phyloP scores from a whole-genome alignment of 1,140 invertebrate genomes.

The Macrotrachela quadricornifera region DNA sequence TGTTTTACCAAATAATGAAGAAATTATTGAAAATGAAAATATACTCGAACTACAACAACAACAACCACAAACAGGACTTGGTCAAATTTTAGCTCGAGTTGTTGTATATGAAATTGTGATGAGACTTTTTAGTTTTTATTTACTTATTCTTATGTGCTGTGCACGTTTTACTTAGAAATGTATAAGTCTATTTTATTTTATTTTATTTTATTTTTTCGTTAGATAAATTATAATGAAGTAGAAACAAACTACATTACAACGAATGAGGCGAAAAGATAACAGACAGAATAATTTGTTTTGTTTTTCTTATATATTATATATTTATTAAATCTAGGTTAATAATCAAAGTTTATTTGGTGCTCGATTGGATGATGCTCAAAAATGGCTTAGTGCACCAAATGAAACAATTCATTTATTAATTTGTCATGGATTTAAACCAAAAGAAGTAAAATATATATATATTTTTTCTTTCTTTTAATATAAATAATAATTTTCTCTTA shows the following conservation, averaged over 20 bases:
- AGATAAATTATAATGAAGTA: not conserved
- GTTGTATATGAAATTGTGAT: too few species aligned
- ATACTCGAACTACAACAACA: too few species aligned
- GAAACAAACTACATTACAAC: not conserved
- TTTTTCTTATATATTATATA: not conserved
- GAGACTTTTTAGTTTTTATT: too few species aligned
- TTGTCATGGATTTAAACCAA: slow-evolving; percentile 49
- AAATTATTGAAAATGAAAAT: too few species aligned
- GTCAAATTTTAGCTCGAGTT: too few species aligned
- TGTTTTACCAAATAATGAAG: too few species aligned
- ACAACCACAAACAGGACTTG: too few species aligned
- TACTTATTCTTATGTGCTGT: not conserved
- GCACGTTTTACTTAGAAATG: not conserved
- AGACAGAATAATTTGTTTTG: not conserved
- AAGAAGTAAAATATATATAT: not conserved
- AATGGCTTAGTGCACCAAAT: slow-evolving; percentile 56
- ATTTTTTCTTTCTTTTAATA: too few species aligned
- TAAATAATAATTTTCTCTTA: too few species aligned
- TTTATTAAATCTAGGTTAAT: slow-evolving; percentile 37
- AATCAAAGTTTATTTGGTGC: slow-evolving; percentile 71
- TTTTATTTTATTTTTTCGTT: not conserved
- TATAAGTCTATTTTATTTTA: not conserved
- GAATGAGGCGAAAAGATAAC: not conserved
- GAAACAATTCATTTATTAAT: slow-evolving; percentile 50
- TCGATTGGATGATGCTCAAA: slow-evolving; percentile 74